phyloP scores from a whole-genome alignment of 2,797 vertebrate species.

The Pterois miles region DNA sequence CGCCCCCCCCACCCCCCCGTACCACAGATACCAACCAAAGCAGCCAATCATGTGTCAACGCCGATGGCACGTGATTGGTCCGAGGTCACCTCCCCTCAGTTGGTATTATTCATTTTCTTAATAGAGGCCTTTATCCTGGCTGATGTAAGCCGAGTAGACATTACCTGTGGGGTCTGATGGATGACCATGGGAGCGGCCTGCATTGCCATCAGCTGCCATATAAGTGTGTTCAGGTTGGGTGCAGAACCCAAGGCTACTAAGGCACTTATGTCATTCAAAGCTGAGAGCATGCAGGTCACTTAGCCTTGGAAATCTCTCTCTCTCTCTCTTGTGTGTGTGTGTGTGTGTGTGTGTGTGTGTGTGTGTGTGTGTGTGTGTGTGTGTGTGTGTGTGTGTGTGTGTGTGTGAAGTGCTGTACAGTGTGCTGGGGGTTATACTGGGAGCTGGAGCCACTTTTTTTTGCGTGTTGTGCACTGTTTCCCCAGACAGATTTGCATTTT shows the following conservation, averaged over 20 bases:
- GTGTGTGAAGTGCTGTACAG: slow-evolving; percentile 6
- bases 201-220: slow-evolving; percentile 44
- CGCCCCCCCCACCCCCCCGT: slow-evolving; percentile 26
- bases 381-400: neutral
- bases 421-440: neutral
- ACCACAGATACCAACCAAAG: slow-evolving; percentile 13
- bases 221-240: slow-evolving; percentile 64
- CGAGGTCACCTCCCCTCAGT: slow-evolving; percentile 59
- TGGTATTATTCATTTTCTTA: slow-evolving; percentile 67
- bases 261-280: slow-evolving; percentile 65
- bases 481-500: slow-evolving; percentile 43
- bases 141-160: slow-evolving; percentile 54
- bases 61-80: slow-evolving; percentile 36
- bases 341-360: slow-evolving; percentile 14
- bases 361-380: neutral
- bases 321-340: too few relatives aligned
- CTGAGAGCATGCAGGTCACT: slow-evolving; percentile 59
- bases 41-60: slow-evolving; percentile 43
- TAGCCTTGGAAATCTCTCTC: slow-evolving; percentile 63
- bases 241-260: slow-evolving; percentile 66
- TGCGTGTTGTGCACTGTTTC: slow-evolving; percentile 15
- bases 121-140: slow-evolving; percentile 70
- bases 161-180: slow-evolving; percentile 58
- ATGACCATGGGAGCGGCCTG: slow-evolving; percentile 42
- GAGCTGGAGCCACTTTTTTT: slow-evolving; percentile 10